Percentiles rank a stretch among this genome's conserved stretches.
Conservation (phyloP, 1,140 invertebrate species). For the Bathynomus jamesi region DNA sequence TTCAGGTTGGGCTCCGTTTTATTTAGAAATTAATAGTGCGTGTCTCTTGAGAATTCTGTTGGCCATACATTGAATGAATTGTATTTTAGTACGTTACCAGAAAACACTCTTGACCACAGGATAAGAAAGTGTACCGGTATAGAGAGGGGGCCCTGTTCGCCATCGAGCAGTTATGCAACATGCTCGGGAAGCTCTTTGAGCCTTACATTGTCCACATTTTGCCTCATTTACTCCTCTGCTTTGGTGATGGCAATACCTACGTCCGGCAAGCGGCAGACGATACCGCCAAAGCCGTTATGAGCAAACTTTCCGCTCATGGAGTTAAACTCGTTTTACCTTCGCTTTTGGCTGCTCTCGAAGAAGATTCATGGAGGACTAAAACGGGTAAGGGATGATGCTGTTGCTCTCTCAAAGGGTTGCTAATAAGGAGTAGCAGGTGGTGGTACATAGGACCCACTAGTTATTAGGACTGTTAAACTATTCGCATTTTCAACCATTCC, state of each 20-base stretch:
- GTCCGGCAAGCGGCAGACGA: slow-evolving; percentile 87
- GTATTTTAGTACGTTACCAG: too few species aligned
- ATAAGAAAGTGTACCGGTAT: slow-evolving; percentile 90
- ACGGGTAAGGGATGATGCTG: slow-evolving; percentile 57
- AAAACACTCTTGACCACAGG: too few species aligned
- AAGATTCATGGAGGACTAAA: slow-evolving; percentile 98
- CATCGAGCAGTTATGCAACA: slow-evolving; percentile 93
- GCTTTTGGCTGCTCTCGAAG: slow-evolving; percentile 83
- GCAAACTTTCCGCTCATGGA: slow-evolving; percentile 88
- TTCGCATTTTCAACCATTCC: too few species aligned
- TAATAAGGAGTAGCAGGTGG: too few species aligned
- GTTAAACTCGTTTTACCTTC: slow-evolving; percentile 90
- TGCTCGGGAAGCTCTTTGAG: slow-evolving; percentile 92
- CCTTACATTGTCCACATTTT: slow-evolving; percentile 97
- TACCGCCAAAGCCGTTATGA: slow-evolving; percentile 92
- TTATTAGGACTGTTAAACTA: too few species aligned
- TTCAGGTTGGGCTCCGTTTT: slow-evolving; percentile 79
- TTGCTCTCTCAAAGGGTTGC: too few species aligned
- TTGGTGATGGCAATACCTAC: slow-evolving; percentile 81
- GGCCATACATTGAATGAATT: too few species aligned
- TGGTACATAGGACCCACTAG: too few species aligned
- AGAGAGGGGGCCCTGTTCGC: slow-evolving; percentile 94
- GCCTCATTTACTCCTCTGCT: slow-evolving; percentile 87
- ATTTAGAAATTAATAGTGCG: too few species aligned
- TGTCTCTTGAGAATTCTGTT: too few species aligned